Evolutionary conservation across 2,797 vertebrate species (phyloP).

Genomic region (Tokudaia muenninki): DNA sequence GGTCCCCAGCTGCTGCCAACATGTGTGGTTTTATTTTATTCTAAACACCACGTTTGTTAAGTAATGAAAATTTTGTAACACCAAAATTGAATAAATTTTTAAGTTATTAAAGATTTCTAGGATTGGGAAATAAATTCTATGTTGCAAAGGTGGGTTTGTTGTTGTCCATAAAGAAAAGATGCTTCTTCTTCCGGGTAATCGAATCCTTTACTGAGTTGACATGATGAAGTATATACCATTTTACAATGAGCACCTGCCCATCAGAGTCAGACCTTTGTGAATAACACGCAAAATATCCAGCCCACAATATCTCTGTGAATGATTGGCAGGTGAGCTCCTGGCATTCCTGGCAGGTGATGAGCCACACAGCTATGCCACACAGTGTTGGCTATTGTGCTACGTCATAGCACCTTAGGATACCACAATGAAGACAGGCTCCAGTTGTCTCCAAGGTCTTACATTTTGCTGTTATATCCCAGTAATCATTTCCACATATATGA

Average conservation of each 20-base stretch:
- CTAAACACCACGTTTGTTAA: conserved; percentile 72
- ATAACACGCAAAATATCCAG: conserved; percentile 36
- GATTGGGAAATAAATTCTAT: conserved; percentile 68
- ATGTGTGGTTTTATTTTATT: conserved; percentile 73
- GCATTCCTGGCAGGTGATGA: background rate
- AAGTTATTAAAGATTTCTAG: conserved; percentile 60
- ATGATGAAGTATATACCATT: background rate
- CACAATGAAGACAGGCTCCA: background rate
- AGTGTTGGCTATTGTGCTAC: background rate
- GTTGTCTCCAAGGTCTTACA: background rate
- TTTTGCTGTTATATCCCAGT: conserved; percentile 21
- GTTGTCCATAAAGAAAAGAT: conserved; percentile 48
- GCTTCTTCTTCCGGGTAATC: conserved; percentile 47
- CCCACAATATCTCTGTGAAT: background rate
- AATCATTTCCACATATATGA: conserved; percentile 61
- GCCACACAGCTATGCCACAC: background rate
- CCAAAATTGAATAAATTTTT: conserved; percentile 71
- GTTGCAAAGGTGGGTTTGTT: background rate
- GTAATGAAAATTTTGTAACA: conserved; percentile 75
- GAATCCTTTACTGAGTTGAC: conserved; percentile 52
- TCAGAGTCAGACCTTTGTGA: conserved; percentile 47
- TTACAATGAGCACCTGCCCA: background rate
- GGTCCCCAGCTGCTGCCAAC: conserved; percentile 73
- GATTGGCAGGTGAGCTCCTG: background rate
- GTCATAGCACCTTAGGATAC: background rate